A percentile compares a stretch with the other conserved stretches of the same genome.
phyloP scores from a whole-genome alignment of 2,113 vertebrate genomes.

The Labeo rohita region DNA sequence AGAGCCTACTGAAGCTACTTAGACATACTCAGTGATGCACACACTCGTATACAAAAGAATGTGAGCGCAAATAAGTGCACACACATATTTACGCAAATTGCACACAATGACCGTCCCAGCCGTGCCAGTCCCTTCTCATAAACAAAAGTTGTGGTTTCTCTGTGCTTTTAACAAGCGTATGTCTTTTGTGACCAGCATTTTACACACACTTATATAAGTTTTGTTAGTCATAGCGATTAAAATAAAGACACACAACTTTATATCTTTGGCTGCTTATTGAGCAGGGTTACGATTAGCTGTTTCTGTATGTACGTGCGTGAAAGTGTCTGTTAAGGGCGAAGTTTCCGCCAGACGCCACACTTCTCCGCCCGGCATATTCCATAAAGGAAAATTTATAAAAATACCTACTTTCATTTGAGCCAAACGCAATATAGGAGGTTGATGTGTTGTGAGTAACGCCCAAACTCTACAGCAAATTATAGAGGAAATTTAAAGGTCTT shows the following conservation, averaged over 20 bases:
- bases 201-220: conserved; percentile 15
- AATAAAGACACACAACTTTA: not conserved
- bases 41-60: conserved; percentile 56
- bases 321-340: conserved; percentile 55
- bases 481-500: not conserved
- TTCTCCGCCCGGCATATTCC: conserved; percentile 64
- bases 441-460: conserved; percentile 12
- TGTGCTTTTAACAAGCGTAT: conserved; percentile 46
- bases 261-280: not conserved
- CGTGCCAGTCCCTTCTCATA: conserved; percentile 54
- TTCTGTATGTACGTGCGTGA: not conserved
- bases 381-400: conserved; percentile 62
- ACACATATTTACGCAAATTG: conserved; percentile 27
- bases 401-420: conserved; percentile 58
- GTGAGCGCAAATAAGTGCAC: not conserved
- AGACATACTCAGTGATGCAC: conserved; percentile 45
- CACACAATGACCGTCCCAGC: conserved; percentile 45
- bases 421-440: conserved; percentile 14
- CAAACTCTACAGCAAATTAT: not conserved
- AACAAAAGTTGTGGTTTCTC: conserved; percentile 60
- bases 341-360: conserved; percentile 70
- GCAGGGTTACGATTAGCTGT: not conserved
- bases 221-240: conserved; percentile 4
- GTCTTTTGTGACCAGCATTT: conserved; percentile 15
- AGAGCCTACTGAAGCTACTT: conserved; percentile 46